phyloP scores from a whole-genome alignment of 2,113 vertebrate species.

The Cercopithecus mona region DNA sequence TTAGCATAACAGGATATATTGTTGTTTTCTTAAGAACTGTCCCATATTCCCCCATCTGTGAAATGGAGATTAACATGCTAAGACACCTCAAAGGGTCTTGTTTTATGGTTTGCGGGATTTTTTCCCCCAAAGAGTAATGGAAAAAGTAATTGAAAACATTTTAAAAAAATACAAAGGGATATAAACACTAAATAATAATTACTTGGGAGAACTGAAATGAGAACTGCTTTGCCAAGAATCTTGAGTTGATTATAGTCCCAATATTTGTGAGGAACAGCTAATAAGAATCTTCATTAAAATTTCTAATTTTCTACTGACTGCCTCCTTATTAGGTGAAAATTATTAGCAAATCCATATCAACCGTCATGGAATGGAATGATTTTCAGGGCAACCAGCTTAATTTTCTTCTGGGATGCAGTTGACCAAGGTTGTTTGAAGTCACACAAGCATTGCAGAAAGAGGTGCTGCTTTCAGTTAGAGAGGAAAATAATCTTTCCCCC shows the following conservation, averaged over 20 bases:
- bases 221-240: constrained; percentile 29
- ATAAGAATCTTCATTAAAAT: constrained; percentile 55
- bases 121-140: neutral
- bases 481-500: neutral
- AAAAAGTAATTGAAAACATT: constrained; percentile 60
- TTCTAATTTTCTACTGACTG: constrained; percentile 62
- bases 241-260: constrained; percentile 2
- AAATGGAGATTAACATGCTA: constrained; percentile 41
- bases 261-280: constrained; percentile 51
- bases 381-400: neutral
- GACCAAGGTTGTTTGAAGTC: neutral
- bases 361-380: neutral
- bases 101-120: neutral
- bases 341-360: constrained; percentile 22
- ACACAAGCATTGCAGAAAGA: neutral
- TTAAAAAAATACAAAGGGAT: constrained; percentile 42
- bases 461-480: neutral
- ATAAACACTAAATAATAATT: constrained; percentile 69
- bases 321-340: constrained; percentile 54
- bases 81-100: neutral
- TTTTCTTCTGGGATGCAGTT: neutral
- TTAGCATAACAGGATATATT: neutral
- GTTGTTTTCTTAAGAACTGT: constrained; percentile 21
- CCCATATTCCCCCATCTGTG: neutral
- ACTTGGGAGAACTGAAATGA: constrained; percentile 59